These are phyloP conservation scores for Halcyon chelicuti DNA, from an alignment of 2,797 vertebrate species.

Conservation along the genomic window DNA sequence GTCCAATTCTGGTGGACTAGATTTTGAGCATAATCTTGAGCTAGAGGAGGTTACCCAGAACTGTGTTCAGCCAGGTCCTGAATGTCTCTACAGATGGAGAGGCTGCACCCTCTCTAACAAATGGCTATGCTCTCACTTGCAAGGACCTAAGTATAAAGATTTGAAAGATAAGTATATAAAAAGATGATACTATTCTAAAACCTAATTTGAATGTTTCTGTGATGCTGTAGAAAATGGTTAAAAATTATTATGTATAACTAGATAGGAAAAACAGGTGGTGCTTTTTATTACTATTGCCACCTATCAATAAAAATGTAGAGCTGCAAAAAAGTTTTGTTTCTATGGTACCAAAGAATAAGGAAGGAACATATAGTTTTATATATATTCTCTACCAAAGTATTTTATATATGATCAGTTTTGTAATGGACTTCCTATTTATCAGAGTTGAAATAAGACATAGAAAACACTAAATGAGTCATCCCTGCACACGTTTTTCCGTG, in stretches of 20 bases:
- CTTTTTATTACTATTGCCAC: not conserved
- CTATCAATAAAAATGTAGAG: not conserved
- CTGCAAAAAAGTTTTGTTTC: not conserved
- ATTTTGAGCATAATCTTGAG: not conserved
- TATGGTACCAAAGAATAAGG: not conserved
- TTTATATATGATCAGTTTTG: not conserved
- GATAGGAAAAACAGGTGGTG: not conserved
- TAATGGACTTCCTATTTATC: not conserved
- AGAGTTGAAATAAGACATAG: not conserved
- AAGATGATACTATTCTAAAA: not conserved
- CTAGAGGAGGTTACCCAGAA: not conserved
- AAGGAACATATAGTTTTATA: not conserved
- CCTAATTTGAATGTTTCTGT: not conserved
- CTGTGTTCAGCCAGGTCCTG: not conserved
- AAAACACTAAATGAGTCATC: not conserved
- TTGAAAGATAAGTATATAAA: not conserved
- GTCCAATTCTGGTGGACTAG: not conserved
- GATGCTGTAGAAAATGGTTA: not conserved
- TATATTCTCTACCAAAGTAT: not conserved
- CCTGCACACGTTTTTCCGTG: not conserved
- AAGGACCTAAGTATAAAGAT: not conserved
- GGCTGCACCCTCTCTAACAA: not conserved
- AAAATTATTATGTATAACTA: not conserved
- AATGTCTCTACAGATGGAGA: not conserved
- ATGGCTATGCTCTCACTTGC: not conserved